These are phyloP conservation scores for Sander lucioperca DNA, from an alignment of 2,113 vertebrate genomes.

Conservation along the genomic window DNA sequence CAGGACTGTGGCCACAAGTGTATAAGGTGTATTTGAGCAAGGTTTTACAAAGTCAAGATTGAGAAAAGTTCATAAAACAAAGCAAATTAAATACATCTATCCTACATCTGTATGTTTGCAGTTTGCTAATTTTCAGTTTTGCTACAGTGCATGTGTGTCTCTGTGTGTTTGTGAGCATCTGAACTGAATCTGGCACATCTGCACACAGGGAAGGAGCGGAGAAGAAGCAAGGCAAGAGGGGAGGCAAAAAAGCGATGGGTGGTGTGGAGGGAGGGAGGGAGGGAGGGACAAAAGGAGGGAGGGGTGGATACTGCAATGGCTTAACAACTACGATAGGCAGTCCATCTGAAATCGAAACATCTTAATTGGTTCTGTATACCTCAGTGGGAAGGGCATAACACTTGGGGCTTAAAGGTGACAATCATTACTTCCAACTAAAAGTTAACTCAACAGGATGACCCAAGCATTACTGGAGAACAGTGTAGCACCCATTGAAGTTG, in stretches of 20 bases:
- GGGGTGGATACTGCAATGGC: conserved; percentile 18
- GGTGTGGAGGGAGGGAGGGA: background rate
- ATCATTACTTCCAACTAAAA: background rate
- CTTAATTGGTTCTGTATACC: conserved; percentile 10
- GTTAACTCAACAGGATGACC: too few species aligned
- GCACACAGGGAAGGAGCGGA: conserved; percentile 22
- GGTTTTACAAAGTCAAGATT: conserved; percentile 1
- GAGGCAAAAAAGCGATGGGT: background rate
- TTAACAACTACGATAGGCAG: background rate
- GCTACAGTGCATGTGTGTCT: background rate
- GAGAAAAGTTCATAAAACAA: background rate
- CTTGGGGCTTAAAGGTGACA: background rate
- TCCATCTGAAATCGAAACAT: background rate
- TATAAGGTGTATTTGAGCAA: background rate
- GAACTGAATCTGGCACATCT: conserved; percentile 28
- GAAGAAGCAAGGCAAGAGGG: conserved; percentile 6
- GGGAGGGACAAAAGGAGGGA: background rate
- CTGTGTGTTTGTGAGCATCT: background rate
- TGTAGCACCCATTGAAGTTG: background rate
- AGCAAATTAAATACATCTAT: background rate
- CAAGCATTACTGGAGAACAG: background rate
- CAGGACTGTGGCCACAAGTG: background rate
- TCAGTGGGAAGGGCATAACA: conserved; percentile 1
- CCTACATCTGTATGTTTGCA: background rate
- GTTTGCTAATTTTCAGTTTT: background rate